These are phyloP conservation scores for Pomacea maculata DNA, from an alignment of 1,140 invertebrate genomes.

Conservation along the genomic window DNA sequence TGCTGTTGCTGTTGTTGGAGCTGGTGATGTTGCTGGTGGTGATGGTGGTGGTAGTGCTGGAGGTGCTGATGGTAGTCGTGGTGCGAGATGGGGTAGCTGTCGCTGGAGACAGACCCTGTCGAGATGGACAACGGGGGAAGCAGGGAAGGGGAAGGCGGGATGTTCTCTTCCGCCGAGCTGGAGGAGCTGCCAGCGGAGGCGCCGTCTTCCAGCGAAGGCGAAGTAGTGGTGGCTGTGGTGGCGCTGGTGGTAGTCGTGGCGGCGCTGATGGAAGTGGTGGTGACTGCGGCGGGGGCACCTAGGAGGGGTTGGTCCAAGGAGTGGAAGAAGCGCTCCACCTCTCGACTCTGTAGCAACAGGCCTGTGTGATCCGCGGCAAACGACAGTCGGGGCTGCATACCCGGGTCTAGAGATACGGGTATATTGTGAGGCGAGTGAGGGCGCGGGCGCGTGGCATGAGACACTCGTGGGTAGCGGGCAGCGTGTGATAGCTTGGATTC, in stretches of 20 bases:
- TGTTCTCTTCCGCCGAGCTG: slow-evolving; percentile 14
- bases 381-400: slow-evolving; percentile 15
- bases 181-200: neutral
- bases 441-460: no score
- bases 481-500: no score
- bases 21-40: neutral
- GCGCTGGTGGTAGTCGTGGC: neutral
- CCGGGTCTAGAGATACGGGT: neutral
- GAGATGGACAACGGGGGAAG: slow-evolving; percentile 3
- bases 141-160: slow-evolving; percentile 10
- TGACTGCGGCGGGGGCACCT: neutral
- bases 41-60: neutral
- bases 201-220: neutral
- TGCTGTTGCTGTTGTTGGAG: neutral
- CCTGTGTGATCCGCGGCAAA: slow-evolving; percentile 25
- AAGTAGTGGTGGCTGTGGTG: neutral
- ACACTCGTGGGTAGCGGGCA: no score
- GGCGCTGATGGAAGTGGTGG: slow-evolving; percentile 15
- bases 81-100: slow-evolving; percentile 6
- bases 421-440: no score
- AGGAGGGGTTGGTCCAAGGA: slow-evolving; percentile 42
- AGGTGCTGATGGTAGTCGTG: neutral
- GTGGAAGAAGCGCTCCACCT: slow-evolving; percentile 58
- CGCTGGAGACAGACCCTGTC: neutral
- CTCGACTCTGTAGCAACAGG: slow-evolving; percentile 49